Evolutionary conservation across 1,140 invertebrate genomes (phyloP).

Genomic region (Daktulosphaira vitifoliae): DNA sequence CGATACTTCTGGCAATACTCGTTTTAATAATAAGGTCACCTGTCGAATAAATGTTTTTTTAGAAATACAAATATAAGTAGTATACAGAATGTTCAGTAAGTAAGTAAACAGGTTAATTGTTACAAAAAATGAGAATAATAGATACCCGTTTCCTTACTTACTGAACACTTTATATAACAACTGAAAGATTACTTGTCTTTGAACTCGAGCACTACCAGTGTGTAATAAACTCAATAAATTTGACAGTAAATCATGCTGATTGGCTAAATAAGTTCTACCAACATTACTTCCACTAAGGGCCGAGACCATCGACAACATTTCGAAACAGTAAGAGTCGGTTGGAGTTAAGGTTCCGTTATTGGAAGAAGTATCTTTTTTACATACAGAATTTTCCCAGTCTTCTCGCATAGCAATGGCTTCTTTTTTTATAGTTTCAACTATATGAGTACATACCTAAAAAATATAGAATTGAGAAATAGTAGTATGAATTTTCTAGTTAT

Average conservation of each 20-base stretch:
- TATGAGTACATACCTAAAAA: constrained; percentile 75
- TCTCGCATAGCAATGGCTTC: constrained; percentile 76
- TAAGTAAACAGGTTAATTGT: too few species aligned
- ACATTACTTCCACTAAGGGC: constrained; percentile 88
- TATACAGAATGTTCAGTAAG: too few species aligned
- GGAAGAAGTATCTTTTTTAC: constrained; percentile 41
- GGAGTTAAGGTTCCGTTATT: constrained; percentile 44
- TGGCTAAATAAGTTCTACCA: constrained; percentile 79
- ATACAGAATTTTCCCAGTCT: constrained; percentile 65
- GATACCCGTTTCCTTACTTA: too few species aligned
- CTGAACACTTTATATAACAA: not conserved
- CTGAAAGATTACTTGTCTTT: constrained; percentile 63
- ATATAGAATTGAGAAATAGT: too few species aligned
- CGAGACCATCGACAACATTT: constrained; percentile 90
- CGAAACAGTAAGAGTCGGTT: constrained; percentile 90
- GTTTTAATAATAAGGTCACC: constrained; percentile 65
- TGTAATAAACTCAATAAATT: constrained; percentile 83
- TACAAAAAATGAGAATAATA: not conserved
- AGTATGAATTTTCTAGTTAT: too few species aligned
- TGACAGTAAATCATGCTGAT: constrained; percentile 71
- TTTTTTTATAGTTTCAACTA: constrained; percentile 83
- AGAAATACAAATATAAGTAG: not conserved
- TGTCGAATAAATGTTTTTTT: too few species aligned
- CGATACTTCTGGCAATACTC: constrained; percentile 76
- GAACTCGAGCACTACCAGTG: constrained; percentile 86